Evolutionary conservation across 1,140 invertebrate species (phyloP), one percentile per base, ranked within the genome.

Genomic region (Drosophila sechellia): DNA sequence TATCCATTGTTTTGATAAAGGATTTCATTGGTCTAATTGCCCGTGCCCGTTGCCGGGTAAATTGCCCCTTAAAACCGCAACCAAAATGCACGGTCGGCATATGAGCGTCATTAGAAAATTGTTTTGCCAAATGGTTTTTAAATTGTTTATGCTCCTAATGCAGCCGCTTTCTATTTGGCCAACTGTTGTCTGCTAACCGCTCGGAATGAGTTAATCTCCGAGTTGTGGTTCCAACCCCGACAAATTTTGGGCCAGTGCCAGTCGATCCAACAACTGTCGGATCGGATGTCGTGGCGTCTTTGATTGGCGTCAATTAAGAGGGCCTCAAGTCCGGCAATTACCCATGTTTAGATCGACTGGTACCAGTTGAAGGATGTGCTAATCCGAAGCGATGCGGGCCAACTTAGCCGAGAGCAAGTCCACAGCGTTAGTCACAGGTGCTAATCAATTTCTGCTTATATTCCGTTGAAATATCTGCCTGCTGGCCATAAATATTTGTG

Each of bases 111-210:
- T 87, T 87, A 87, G 83, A 89, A 84, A 87, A 87, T 89, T 89
- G 84, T 87, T 87, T 87, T 87, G 83, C 83, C 83, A 87, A 87
- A 87, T 87, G 83, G 83, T 83, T 87, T 87, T 89, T 87, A 87
- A 87, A 87, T 87, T 87, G 84, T 89, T 79, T 89, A 89, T 69
- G 81, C 64, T 69, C 65, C 42, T 74, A 77, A 72, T 75, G 58
- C 69, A 85, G 70, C 68, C 68, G 79, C 65, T 85, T 85, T 85
- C 81, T 85, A 79, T 79, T 79, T 40, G 77, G 72, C 77, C 73
- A 80, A 79, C 81, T 77, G 81, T 86, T 85, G 81, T 85, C 60
- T 60, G 78, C 69, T 60, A 64, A 70, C 58, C 71, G 76, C 77
- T 80, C 35, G 40, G 55, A 76, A 80, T 78, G 81, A 79, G 71